A percentile compares a stretch with the other conserved stretches of the same genome.
phyloP scores from a whole-genome alignment of 1,140 invertebrate genomes.

The Leptoteleia sp. region DNA sequence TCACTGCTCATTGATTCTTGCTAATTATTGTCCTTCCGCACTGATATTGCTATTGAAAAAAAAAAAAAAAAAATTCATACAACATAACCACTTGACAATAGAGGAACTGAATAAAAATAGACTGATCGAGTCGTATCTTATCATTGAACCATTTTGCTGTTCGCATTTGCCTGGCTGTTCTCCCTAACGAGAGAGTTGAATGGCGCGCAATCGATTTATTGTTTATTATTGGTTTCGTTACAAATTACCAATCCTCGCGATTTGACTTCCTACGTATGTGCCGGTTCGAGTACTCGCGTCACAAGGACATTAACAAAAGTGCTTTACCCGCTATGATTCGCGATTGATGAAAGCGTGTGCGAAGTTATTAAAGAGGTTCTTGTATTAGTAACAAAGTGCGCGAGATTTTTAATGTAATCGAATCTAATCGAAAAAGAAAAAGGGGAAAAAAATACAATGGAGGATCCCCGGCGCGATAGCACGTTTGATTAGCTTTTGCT shows the following conservation, averaged over 20 bases:
- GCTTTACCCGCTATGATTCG: constrained; percentile 52
- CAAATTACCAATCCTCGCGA: constrained; percentile 51
- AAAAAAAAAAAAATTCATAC: no score
- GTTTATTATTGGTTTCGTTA: constrained; percentile 54
- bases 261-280: constrained; percentile 23
- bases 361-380: constrained; percentile 60
- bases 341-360: constrained; percentile 55
- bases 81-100: no score
- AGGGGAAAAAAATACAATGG: no score
- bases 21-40: no score
- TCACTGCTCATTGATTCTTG: no score
- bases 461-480: no score
- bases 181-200: constrained; percentile 4
- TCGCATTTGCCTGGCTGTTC: neutral
- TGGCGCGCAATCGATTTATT: constrained; percentile 35
- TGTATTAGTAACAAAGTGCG: constrained; percentile 32
- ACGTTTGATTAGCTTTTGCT: constrained; percentile 2
- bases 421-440: no score
- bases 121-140: neutral
- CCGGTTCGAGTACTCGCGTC: constrained; percentile 14
- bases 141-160: no score
- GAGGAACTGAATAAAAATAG: no score
- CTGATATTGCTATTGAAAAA: no score
- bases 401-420: constrained; percentile 37
- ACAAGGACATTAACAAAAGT: constrained; percentile 49